Percentiles rank a stretch among this genome's conserved stretches.
phyloP scores from a whole-genome alignment of 2,113 vertebrate genomes.

The Tauraco erythrolophus region DNA sequence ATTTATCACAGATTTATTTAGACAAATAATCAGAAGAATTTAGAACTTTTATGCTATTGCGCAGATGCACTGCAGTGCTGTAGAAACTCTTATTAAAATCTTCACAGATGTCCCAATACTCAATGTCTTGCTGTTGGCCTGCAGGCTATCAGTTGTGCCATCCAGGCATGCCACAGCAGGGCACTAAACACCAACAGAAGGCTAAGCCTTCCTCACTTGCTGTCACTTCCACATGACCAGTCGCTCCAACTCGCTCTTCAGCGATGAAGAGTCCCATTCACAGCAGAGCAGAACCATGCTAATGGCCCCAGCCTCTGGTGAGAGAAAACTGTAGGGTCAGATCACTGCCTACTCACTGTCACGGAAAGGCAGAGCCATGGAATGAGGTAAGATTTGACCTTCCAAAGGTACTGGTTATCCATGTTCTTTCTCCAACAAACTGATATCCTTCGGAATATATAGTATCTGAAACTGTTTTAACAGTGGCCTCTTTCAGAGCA shows the following conservation, averaged over 20 bases:
- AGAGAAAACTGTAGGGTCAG: neutral
- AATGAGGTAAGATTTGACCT: neutral
- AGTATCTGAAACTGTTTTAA: neutral
- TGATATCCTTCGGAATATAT: neutral
- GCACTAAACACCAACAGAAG: neutral
- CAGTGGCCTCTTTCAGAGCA: neutral
- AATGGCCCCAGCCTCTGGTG: neutral
- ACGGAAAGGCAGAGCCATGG: neutral
- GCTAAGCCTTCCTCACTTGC: neutral
- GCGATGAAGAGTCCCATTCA: neutral
- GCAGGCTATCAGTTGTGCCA: neutral
- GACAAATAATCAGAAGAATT: too few species aligned
- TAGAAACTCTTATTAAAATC: neutral
- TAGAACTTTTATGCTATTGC: neutral
- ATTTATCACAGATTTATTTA: neutral
- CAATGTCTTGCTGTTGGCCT: accelerated
- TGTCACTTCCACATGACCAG: neutral
- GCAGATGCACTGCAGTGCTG: neutral
- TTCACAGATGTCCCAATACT: neutral
- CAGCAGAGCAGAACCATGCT: neutral
- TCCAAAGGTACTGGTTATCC: neutral
- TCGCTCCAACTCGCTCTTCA: neutral
- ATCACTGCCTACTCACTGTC: neutral
- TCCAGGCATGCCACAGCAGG: neutral
- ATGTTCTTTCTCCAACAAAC: neutral